Base-by-base conservation (phyloP, 1,140 invertebrate species). In the Hycleus phaleratus region DNA sequence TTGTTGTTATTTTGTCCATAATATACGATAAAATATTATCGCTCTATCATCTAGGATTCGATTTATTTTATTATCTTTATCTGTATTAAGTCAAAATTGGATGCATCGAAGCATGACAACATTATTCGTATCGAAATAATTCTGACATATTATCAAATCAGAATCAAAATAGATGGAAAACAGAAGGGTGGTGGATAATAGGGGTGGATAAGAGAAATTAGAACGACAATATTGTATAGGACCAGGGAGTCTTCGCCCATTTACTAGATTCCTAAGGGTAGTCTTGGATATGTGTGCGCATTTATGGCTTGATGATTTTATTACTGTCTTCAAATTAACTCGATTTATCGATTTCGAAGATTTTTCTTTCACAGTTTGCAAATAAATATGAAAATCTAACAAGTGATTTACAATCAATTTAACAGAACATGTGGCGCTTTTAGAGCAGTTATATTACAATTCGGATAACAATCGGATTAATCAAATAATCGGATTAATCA, bases 161-260 rank as follows among this genome's bases (percentile, higher is more conserved):
- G 58, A 48, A 59, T 59, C 58, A 59, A 59, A 54, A 59, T 59
- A 55, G 58, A 59, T 59, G 58, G 58, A 59, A 59, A 59, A 55
- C 58, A 59, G 58, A 59, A 32, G 32, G 32, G 32, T 51, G 58
- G 58, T 59, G 44, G 58, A 54, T 32, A 7, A 5, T 32, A 32
- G 32, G 43, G 49, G 49, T 46, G 56, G 56, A 58, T 58, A 38
- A 32, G 45, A 58, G 56, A 58, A 58, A 58, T 58, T 58, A 58
- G 46, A 40, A 49, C 32, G 54, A 45, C 47, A 56, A 47, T 56
- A 48, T 47, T 48, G 54, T 46, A 56, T 56, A 46, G 46, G 46
- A 46, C 46, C 44, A 49, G 42, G 46, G 40, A 47, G 46, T 24
- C 54, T 32, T 32, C 18, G 18, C 7, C 32, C 32, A 32, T 32